Conservation (phyloP, 2,797 vertebrate genomes). For the Ceyx erithaca region DNA sequence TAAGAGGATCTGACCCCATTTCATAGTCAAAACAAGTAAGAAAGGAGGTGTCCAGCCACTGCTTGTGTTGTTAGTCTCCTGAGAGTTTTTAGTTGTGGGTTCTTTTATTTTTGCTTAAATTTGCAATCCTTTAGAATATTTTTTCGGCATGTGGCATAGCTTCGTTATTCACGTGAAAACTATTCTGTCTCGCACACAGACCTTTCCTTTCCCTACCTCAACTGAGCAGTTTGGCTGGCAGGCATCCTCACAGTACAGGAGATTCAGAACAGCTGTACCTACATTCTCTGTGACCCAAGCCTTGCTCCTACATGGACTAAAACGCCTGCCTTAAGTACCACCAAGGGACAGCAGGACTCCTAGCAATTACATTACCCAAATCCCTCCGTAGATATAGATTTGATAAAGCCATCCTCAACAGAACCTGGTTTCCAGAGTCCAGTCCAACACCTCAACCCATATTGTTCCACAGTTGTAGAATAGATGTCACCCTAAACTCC, state of each 20-base stretch:
- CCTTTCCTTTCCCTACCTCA: background rate
- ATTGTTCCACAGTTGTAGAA: background rate
- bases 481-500: background rate
- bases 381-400: background rate
- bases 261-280: background rate
- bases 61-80: background rate
- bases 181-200: no score
- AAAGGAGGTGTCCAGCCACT: rapidly evolving
- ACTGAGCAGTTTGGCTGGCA: background rate
- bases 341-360: background rate
- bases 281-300: rapidly evolving
- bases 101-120: background rate
- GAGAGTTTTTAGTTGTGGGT: rapidly evolving
- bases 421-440: background rate
- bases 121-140: background rate
- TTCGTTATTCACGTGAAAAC: background rate
- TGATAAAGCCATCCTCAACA: background rate
- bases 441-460: background rate
- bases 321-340: background rate
- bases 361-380: background rate
- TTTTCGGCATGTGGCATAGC: background rate
- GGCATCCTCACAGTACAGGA: background rate
- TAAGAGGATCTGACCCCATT: rapidly evolving
- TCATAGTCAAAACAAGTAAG: background rate
- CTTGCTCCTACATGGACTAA: rapidly evolving